Base-by-base conservation (phyloP, 2,888 invertebrate species). In the Hemithea aestivaria region DNA sequence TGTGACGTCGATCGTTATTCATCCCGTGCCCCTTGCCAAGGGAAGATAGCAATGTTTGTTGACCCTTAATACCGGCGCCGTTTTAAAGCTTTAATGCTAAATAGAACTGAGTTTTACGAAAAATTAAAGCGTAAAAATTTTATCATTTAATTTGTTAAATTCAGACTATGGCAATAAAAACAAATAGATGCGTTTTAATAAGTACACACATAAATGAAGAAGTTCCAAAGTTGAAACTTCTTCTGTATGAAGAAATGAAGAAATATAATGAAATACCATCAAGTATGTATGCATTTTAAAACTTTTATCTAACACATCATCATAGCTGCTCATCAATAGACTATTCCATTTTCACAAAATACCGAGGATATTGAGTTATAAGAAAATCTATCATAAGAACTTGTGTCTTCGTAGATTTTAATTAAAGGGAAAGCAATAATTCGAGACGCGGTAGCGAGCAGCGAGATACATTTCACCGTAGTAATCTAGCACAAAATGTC, bases 1-100 rank as follows among this genome's bases (percentile, higher is more conserved):
- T 62, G 58, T 87, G 87, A 87, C 85, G 76, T 59, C 71, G 69
- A 60, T 78, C 85, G 87, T 88, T 84, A 87, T 72, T 87, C 87
- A 87, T 80, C 66, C 74, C 53, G 63, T 65, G 54, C 74, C 80
- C 79, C 72, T 70, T 66, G 67, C 66, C 55, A 58, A 58, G 54
- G 57, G 63, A 68, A 75, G 73, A 76, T 79, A 75, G 63, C 68
- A 65, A 58, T 74, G 76, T 75, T 75, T 75, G 66, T 59, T 68
- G 61, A 70, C 66, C 68, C 69, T 73, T 62, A 49, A 64, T 59
- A 63, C 45, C 39, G 34, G 36, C 44, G 55, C 31, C 33, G 32
- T 56, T 58, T 62, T 56, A 57, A 59, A 55, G 44, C 43, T 46
- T 38, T 38, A 28, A 20, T 35, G 28, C 31, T 20, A 42, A 25